Percentiles rank a stretch among this genome's conserved stretches.
phyloP scores from a whole-genome alignment of 2,797 vertebrate species.

The Sparus aurata region DNA sequence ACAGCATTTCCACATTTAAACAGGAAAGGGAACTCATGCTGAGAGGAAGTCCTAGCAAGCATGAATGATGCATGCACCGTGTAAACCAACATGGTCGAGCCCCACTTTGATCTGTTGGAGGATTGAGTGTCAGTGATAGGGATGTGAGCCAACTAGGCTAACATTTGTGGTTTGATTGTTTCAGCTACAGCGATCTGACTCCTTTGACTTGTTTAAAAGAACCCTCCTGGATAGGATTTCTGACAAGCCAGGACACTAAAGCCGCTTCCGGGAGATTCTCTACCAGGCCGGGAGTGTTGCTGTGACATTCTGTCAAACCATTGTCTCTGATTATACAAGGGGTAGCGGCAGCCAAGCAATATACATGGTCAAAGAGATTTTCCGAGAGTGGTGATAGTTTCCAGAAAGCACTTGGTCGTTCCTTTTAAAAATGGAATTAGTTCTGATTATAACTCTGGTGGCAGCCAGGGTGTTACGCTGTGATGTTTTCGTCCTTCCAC shows the following conservation, averaged over 20 bases:
- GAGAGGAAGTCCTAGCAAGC: conserved; percentile 33
- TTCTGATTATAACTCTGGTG: conserved; percentile 23
- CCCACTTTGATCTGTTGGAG: conserved; percentile 53
- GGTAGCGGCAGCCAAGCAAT: conserved; percentile 47
- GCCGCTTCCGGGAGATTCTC: conserved; percentile 62
- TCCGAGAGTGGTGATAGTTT: conserved; percentile 52
- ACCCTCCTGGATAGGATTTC: conserved; percentile 67
- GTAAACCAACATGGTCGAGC: conserved; percentile 45
- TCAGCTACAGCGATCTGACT: conserved; percentile 65
- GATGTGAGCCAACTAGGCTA: conserved; percentile 60
- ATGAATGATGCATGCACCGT: conserved; percentile 58
- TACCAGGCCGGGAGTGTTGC: conserved; percentile 59
- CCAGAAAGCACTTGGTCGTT: conserved; percentile 49
- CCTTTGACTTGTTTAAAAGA: conserved; percentile 57
- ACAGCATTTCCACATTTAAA: conserved; percentile 33
- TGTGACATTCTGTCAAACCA: conserved; percentile 67
- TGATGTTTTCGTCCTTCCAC: conserved; percentile 1
- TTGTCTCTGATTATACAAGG: conserved; percentile 62
- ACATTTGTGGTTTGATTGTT: conserved; percentile 72
- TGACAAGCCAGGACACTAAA: conserved; percentile 57
- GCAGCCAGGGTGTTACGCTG: conserved; percentile 7
- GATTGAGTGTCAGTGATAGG: conserved; percentile 54
- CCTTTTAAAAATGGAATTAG: conserved; percentile 38
- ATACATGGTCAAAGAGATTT: conserved; percentile 26
- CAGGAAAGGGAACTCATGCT: conserved; percentile 38